phyloP scores from a whole-genome alignment of 2,113 vertebrate genomes.

The Gymnobelideus leadbeateri region DNA sequence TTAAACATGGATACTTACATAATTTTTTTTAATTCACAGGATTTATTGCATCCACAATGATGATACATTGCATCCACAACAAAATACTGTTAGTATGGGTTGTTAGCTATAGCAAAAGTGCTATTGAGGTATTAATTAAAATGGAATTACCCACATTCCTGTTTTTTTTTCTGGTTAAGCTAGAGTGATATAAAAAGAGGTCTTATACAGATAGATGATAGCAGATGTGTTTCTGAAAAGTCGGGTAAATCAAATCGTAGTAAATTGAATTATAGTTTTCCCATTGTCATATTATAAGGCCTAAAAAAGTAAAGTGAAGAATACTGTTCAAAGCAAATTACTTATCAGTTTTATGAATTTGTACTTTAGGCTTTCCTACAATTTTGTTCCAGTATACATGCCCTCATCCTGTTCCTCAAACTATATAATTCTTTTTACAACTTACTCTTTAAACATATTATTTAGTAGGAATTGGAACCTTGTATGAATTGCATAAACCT shows the following conservation, averaged over 20 bases:
- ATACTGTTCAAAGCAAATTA: not conserved
- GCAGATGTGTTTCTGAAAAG: constrained; percentile 41
- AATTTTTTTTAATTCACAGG: constrained; percentile 32
- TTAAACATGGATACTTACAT: constrained; percentile 9
- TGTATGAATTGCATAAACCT: not conserved
- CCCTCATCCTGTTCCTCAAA: not conserved
- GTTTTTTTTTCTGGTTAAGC: constrained; percentile 29
- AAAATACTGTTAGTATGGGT: constrained; percentile 11
- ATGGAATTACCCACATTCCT: not conserved
- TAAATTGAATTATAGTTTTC: not conserved
- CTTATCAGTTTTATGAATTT: not conserved
- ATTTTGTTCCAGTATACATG: not conserved
- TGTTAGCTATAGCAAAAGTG: not conserved
- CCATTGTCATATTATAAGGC: not conserved
- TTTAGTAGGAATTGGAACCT: constrained; percentile 12
- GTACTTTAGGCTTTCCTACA: not conserved
- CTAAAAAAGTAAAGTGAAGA: not conserved
- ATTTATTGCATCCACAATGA: not conserved
- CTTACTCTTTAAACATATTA: constrained; percentile 15
- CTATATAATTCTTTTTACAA: not conserved
- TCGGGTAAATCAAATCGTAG: not conserved
- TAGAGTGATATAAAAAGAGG: not conserved
- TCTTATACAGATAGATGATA: not conserved
- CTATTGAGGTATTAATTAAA: not conserved
- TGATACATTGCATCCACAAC: not conserved